Percentiles rank a stretch among this genome's conserved stretches.
Evolutionary conservation across 2,888 invertebrate species (phyloP).

Genomic region (Bhutanitis thaidina): DNA sequence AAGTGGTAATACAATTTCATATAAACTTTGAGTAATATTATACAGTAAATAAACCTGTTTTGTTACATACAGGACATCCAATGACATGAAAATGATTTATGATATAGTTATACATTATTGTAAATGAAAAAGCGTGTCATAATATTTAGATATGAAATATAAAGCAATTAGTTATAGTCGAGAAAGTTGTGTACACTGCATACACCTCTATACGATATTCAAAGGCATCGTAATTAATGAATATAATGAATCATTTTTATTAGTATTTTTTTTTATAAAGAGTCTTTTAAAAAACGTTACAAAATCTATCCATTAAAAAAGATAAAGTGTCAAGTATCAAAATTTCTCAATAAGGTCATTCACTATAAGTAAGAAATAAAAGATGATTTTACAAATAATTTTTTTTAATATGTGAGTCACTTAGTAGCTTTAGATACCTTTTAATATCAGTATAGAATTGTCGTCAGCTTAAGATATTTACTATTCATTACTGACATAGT

Average conservation of each 20-base stretch:
- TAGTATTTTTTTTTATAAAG: not conserved
- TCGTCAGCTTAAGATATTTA: not conserved
- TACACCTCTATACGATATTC: conserved; percentile 13
- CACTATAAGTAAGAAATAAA: not conserved
- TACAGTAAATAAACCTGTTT: not conserved
- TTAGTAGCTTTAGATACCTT: conserved; percentile 1
- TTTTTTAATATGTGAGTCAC: conserved; percentile 1
- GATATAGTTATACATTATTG: not conserved
- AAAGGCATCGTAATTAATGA: conserved; percentile 12
- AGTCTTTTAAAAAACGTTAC: conserved; percentile 9
- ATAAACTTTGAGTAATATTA: not conserved
- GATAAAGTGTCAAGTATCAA: conserved; percentile 1
- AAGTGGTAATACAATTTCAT: too few relatives aligned
- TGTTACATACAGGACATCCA: not conserved
- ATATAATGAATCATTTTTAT: not conserved
- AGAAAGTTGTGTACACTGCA: not conserved
- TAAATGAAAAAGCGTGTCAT: conserved; percentile 4
- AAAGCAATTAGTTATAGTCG: not conserved
- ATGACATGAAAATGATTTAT: not conserved
- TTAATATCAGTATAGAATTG: conserved; percentile 10
- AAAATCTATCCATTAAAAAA: conserved; percentile 16
- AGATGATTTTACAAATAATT: not conserved
- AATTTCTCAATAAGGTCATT: not conserved
- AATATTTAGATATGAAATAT: not conserved
- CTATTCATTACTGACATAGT: conserved; percentile 6